phyloP scores from a whole-genome alignment of 2,113 vertebrate genomes.

The Chlamydotis undulata region DNA sequence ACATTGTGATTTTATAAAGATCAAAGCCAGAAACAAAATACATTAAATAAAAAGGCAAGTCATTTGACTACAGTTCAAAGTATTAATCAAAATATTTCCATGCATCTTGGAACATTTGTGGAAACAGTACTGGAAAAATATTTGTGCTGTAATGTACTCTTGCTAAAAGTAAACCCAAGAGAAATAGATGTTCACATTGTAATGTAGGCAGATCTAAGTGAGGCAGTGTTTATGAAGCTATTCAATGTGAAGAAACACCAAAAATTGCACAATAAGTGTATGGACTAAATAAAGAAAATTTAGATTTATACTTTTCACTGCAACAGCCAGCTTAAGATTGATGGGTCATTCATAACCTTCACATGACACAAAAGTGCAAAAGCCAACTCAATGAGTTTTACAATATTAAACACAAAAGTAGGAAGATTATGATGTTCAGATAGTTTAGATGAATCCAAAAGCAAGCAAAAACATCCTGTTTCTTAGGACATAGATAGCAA shows the following conservation, averaged over 20 bases:
- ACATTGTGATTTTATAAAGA: constrained; percentile 35
- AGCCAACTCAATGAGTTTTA: neutral
- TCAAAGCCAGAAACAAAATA: constrained; percentile 15
- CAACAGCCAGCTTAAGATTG: neutral
- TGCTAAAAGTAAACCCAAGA: constrained; percentile 58
- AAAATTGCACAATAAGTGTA: constrained; percentile 54
- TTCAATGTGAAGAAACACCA: constrained; percentile 62
- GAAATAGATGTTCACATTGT: constrained; percentile 56
- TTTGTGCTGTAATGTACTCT: constrained; percentile 56
- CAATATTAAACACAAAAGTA: neutral
- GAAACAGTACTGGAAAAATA: constrained; percentile 56
- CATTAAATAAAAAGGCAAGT: constrained; percentile 21
- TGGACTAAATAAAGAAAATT: constrained; percentile 31
- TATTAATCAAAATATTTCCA: constrained; percentile 61
- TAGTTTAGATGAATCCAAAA: neutral
- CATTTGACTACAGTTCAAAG: constrained; percentile 53
- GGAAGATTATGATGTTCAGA: neutral
- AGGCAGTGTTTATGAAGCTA: constrained; percentile 65
- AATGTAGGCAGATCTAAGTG: constrained; percentile 40
- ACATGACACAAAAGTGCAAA: neutral
- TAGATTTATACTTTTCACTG: constrained; percentile 9
- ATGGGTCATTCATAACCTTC: neutral
- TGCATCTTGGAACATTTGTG: constrained; percentile 44
- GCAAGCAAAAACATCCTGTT: neutral
- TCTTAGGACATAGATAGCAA: neutral